Percentiles rank a stretch among this genome's conserved stretches.
Conservation (phyloP, 2,113 vertebrate species). For the Periophthalmodon schlosseri region DNA sequence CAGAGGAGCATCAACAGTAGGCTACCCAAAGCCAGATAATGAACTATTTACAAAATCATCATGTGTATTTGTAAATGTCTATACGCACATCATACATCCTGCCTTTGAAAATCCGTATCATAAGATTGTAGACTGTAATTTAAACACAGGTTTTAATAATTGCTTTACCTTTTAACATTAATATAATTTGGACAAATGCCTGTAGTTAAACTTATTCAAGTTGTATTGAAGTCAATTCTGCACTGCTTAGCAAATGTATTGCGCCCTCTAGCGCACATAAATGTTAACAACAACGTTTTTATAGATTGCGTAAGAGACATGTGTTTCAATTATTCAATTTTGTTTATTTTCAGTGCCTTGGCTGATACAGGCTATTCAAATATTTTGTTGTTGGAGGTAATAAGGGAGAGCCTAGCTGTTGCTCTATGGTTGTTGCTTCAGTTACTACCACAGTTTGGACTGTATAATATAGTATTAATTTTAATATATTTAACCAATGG, state of each 20-base stretch:
- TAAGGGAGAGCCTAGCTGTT: not conserved
- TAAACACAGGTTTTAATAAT: conserved; percentile 23
- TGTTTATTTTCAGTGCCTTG: conserved; percentile 56
- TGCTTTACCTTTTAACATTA: conserved; percentile 28
- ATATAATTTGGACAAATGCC: not conserved
- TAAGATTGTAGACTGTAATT: conserved; percentile 18
- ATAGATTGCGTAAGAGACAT: conserved; percentile 13
- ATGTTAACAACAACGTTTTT: conserved; percentile 2
- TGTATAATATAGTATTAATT: not conserved
- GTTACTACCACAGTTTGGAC: not conserved
- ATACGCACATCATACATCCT: not conserved
- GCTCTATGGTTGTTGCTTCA: not conserved
- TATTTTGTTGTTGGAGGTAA: no score
- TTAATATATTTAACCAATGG: not conserved
- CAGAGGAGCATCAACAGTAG: conserved; percentile 71
- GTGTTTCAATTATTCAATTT: conserved; percentile 13
- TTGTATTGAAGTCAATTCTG: not conserved
- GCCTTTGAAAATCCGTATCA: not conserved
- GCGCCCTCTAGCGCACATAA: conserved; percentile 48
- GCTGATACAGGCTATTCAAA: conserved; percentile 34
- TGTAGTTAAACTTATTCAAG: not conserved
- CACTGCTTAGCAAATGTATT: conserved; percentile 1
- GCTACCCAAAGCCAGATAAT: conserved; percentile 78
- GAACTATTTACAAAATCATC: not conserved
- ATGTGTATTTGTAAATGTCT: not conserved